Evolutionary conservation across 2,888 invertebrate genomes (phyloP).

Genomic region (Arrhopalites spinosus): DNA sequence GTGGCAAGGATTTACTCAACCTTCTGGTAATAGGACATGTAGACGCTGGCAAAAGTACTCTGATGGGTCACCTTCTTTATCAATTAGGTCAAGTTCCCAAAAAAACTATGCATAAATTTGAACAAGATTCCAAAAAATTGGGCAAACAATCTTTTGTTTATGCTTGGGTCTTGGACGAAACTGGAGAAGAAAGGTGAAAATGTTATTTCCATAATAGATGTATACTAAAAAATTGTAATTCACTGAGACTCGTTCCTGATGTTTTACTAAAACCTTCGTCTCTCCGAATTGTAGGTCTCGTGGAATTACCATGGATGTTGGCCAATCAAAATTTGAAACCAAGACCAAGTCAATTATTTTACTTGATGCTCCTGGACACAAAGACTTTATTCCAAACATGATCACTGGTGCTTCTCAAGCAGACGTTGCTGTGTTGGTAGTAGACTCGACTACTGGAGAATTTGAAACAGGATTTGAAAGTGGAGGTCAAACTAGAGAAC

Average conservation of each 20-base stretch:
- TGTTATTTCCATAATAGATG: background rate
- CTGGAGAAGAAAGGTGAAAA: conserved; percentile 87
- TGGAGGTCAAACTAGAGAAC: conserved; percentile 97
- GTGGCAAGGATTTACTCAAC: conserved; percentile 84
- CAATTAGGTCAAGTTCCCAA: conserved; percentile 85
- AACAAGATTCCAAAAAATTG: conserved; percentile 93
- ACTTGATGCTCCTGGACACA: conserved; percentile 97
- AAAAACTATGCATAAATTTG: conserved; percentile 92
- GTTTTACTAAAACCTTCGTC: background rate
- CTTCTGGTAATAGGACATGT: conserved; percentile 95
- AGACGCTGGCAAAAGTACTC: conserved; percentile 93
- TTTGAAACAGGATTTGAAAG: conserved; percentile 99
- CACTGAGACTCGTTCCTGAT: background rate
- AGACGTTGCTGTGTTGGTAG: conserved; percentile 93
- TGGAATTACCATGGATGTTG: conserved; percentile 99
- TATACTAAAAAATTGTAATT: background rate
- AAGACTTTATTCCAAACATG: conserved; percentile 99
- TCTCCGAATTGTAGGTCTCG: conserved; percentile 67
- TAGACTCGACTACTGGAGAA: conserved; percentile 91
- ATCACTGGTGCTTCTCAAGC: conserved; percentile 98
- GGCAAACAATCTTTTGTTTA: conserved; percentile 98
- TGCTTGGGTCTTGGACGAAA: conserved; percentile 99
- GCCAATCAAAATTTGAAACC: conserved; percentile 89
- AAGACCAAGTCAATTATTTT: conserved; percentile 77
- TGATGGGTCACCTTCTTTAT: conserved; percentile 94